Percentiles rank a stretch among this genome's conserved stretches.
Conservation (phyloP, 2,113 vertebrate species). For the Euleptes europaea region DNA sequence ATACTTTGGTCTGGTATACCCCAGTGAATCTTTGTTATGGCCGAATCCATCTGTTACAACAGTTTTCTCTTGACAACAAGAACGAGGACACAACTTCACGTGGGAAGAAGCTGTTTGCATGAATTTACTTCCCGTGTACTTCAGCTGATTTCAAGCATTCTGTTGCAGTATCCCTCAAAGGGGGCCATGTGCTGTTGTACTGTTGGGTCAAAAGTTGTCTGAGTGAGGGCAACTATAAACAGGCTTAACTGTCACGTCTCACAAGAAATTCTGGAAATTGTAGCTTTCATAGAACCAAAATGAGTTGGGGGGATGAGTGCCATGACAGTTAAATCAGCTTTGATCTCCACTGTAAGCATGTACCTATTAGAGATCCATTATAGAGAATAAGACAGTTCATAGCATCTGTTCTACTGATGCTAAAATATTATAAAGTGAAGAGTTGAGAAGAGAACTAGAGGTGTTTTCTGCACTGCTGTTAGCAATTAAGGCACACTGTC, state of each 20-base stretch:
- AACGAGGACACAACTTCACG: background rate
- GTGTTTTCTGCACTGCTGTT: constrained; percentile 17
- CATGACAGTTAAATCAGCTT: background rate
- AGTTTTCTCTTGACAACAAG: background rate
- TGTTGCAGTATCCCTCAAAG: background rate
- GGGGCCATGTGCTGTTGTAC: background rate
- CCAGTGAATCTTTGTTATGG: constrained; percentile 15
- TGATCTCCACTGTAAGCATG: constrained; percentile 6
- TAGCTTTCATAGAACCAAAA: background rate
- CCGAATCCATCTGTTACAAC: background rate
- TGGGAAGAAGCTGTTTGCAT: background rate
- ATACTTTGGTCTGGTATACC: constrained; percentile 10
- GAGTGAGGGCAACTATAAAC: too few relatives aligned
- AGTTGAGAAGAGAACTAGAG: background rate
- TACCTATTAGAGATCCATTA: background rate
- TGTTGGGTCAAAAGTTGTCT: background rate
- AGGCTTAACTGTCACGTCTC: background rate
- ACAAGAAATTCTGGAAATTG: background rate
- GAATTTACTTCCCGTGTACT: background rate
- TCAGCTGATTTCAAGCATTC: background rate
- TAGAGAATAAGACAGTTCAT: background rate
- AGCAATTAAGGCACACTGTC: constrained; percentile 35
- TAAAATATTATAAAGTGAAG: constrained; percentile 22
- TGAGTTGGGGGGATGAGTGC: background rate
- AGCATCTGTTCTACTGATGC: constrained; percentile 13